Evolutionary conservation across 2,888 invertebrate genomes (phyloP).

Genomic region (Heteromurus nitidus): DNA sequence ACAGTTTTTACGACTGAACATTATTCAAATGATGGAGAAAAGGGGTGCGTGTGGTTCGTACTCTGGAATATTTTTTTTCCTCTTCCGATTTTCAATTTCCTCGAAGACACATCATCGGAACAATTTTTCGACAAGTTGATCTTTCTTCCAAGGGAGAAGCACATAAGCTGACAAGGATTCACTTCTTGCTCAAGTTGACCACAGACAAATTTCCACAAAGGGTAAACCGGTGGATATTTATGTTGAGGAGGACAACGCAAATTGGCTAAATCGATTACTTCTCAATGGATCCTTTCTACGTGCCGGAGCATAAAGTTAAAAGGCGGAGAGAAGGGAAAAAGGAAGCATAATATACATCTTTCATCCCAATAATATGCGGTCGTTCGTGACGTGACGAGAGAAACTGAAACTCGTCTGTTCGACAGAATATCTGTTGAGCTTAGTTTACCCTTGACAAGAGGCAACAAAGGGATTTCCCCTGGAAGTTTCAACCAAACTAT

Average conservation of each 20-base stretch:
- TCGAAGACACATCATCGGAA: too few species aligned
- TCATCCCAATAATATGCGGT: neutral
- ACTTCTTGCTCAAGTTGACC: too few species aligned
- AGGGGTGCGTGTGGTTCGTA: too few species aligned
- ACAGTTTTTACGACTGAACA: conserved; percentile 67
- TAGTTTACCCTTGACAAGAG: too few species aligned
- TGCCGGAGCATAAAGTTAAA: conserved; percentile 44
- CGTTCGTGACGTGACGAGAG: neutral
- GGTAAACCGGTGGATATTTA: too few species aligned
- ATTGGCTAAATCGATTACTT: conserved; percentile 47
- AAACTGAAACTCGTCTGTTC: too few species aligned
- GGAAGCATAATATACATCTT: neutral
- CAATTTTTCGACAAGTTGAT: too few species aligned
- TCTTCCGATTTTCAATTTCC: too few species aligned
- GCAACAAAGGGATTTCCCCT: neutral
- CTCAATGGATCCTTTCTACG: conserved; percentile 38
- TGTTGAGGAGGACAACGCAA: conserved; percentile 29
- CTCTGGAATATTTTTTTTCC: too few species aligned
- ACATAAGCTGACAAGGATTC: too few species aligned
- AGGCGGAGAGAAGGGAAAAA: neutral
- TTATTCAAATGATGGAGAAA: conserved; percentile 58
- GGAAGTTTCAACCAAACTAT: neutral
- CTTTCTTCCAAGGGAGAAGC: too few species aligned
- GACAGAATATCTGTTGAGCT: neutral
- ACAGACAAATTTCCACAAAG: too few species aligned